phyloP scores from a whole-genome alignment of 2,113 vertebrate species.

The Tragelaphus strepsiceros region DNA sequence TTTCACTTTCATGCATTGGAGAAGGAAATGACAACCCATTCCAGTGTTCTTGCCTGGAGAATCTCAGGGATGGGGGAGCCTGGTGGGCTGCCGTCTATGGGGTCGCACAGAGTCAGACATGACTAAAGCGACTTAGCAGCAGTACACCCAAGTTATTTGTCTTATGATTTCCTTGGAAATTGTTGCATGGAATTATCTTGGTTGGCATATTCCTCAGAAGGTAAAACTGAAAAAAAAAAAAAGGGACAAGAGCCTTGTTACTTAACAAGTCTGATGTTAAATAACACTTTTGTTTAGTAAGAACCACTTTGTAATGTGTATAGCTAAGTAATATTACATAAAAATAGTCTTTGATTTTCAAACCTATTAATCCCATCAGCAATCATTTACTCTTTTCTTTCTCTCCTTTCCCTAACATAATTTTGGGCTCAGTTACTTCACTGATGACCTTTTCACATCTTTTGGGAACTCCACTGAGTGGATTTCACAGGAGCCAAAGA shows the following conservation, averaged over 20 bases:
- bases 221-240: background rate
- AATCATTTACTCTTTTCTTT: background rate
- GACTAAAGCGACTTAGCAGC: too few species aligned
- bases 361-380: background rate
- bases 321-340: background rate
- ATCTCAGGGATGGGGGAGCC: too few species aligned
- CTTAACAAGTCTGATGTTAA: background rate
- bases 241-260: background rate
- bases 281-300: conserved; percentile 6
- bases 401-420: background rate
- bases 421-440: background rate
- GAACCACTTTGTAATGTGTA: background rate
- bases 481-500: background rate
- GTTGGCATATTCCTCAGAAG: background rate
- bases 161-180: background rate
- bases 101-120: too few species aligned
- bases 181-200: background rate
- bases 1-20: too few species aligned
- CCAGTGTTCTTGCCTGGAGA: too few species aligned
- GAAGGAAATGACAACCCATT: too few species aligned
- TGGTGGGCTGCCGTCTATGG: too few species aligned
- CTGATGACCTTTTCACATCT: background rate
- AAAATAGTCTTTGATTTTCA: background rate
- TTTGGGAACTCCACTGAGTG: background rate
- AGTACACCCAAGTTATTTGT: background rate